Evolutionary conservation across 2,113 vertebrate species (phyloP).

Genomic region (Paramormyrops kingsleyae): DNA sequence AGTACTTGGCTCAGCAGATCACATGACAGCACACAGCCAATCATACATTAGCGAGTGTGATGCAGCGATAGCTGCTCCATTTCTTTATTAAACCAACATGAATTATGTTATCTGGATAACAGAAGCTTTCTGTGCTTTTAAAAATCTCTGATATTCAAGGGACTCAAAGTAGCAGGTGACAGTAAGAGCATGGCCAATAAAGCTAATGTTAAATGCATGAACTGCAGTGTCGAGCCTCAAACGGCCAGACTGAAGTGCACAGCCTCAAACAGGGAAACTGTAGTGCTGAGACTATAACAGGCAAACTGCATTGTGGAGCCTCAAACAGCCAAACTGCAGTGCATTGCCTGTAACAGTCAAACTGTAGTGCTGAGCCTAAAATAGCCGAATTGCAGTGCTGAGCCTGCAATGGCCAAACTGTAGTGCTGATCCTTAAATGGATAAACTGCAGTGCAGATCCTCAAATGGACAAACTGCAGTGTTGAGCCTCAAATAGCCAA

Average conservation of each 20-base stretch:
- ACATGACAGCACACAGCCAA: conserved; percentile 33
- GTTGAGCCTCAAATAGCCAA: background rate
- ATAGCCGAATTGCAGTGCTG: background rate
- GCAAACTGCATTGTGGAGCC: background rate
- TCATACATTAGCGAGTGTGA: conserved; percentile 43
- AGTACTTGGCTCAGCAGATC: conserved; percentile 20
- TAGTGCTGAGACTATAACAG: background rate
- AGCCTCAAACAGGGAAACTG: background rate
- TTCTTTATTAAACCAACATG: conserved; percentile 16
- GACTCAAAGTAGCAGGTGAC: background rate
- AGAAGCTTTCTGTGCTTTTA: background rate
- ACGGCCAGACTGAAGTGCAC: background rate
- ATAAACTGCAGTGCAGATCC: background rate
- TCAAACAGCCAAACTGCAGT: background rate
- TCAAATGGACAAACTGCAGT: background rate
- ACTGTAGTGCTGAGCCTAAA: background rate
- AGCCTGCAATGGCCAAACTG: background rate
- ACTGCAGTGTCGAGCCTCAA: background rate
- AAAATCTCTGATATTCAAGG: background rate
- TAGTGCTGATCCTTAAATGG: background rate
- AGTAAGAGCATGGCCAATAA: background rate
- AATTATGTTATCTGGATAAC: background rate
- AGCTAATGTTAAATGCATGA: conserved; percentile 3
- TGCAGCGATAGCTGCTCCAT: conserved; percentile 49
- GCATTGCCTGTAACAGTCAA: background rate